Percentiles rank a stretch among this genome's conserved stretches.
These are phyloP conservation scores for Apantesis nais DNA, from an alignment of 2,888 invertebrate species.

Conservation along the genomic window DNA sequence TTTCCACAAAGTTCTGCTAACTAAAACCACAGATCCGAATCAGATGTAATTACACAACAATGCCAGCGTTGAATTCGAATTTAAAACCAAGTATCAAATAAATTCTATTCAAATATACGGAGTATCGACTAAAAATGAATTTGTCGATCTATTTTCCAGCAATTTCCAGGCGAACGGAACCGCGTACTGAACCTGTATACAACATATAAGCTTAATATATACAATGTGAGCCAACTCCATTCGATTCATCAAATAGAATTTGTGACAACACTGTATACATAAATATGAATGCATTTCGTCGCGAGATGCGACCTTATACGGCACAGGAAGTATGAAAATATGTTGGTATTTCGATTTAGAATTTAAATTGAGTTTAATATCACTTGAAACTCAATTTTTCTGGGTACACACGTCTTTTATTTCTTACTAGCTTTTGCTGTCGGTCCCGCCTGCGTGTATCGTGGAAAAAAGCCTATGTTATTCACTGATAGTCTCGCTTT, in stretches of 20 bases:
- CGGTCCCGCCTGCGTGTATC: too few relatives aligned
- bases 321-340: conserved; percentile 2
- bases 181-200: background rate
- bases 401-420: background rate
- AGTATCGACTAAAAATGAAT: conserved; percentile 20
- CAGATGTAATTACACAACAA: conserved; percentile 12
- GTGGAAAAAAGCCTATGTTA: too few relatives aligned
- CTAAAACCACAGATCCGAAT: conserved; percentile 8
- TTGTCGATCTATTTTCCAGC: conserved; percentile 27
- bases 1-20: background rate
- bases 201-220: conserved; percentile 22
- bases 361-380: background rate
- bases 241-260: conserved; percentile 57
- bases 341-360: conserved; percentile 7
- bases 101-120: conserved; percentile 5
- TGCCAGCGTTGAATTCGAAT: background rate
- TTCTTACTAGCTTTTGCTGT: background rate
- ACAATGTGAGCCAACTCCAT: conserved; percentile 32
- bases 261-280: conserved; percentile 49
- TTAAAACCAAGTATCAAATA: conserved; percentile 18
- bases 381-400: conserved; percentile 4
- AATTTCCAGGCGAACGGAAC: conserved; percentile 19
- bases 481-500: too few relatives aligned
- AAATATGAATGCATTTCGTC: conserved; percentile 35
- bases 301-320: conserved; percentile 2